These are phyloP conservation scores for Misgurnus anguillicaudatus DNA, from an alignment of 2,113 vertebrate species.

Conservation along the genomic window DNA sequence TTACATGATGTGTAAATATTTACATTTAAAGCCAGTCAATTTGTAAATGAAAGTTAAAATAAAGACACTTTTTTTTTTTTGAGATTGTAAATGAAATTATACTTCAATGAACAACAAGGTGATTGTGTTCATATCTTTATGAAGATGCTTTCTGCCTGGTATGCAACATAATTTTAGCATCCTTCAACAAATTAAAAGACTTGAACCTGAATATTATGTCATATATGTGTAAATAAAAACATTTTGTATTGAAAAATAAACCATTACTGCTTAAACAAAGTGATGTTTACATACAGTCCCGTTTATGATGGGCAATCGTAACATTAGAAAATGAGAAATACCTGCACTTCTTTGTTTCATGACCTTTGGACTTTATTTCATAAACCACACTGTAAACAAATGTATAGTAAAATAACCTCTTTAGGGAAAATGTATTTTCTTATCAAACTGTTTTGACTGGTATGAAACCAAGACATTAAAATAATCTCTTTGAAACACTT, in stretches of 20 bases:
- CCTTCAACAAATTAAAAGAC: neutral
- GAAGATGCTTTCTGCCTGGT: slow-evolving; percentile 16
- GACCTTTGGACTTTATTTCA: too few relatives aligned
- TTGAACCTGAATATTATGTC: neutral
- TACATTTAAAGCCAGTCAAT: neutral
- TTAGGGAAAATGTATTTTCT: too few relatives aligned
- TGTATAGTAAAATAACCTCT: too few relatives aligned
- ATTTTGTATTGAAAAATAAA: too few relatives aligned
- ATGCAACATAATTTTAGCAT: neutral
- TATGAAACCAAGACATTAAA: neutral
- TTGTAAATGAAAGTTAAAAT: slow-evolving; percentile 19
- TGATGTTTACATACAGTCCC: too few relatives aligned
- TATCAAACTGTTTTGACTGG: neutral
- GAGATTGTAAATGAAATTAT: slow-evolving; percentile 28
- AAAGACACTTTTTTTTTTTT: neutral
- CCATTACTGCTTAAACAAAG: neutral
- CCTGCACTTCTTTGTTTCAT: too few relatives aligned
- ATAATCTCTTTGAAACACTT: neutral
- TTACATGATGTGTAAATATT: slow-evolving; percentile 15
- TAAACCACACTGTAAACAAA: neutral
- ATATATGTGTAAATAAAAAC: too few relatives aligned
- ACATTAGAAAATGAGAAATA: too few relatives aligned
- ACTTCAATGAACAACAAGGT: slow-evolving; percentile 43
- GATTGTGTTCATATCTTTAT: slow-evolving; percentile 23
- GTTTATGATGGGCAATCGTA: too few relatives aligned